phyloP scores from a whole-genome alignment of 2,797 vertebrate species.

The Decapterus maruadsi region DNA sequence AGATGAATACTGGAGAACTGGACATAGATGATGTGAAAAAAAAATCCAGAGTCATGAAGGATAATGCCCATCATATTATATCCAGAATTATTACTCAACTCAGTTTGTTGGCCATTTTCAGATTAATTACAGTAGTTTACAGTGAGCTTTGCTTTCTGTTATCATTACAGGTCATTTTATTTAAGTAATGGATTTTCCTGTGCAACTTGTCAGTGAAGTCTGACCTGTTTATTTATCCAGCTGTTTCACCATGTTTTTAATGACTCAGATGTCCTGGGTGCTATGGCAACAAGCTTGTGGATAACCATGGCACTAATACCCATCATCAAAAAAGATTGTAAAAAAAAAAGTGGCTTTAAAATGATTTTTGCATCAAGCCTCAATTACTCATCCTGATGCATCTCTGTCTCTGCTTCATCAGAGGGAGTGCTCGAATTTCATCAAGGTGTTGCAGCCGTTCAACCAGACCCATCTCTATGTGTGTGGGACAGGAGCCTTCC shows the following conservation, averaged over 20 bases:
- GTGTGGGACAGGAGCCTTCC: constrained; percentile 97
- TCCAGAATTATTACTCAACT: constrained; percentile 48
- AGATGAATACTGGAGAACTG: background rate
- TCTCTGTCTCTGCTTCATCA: constrained; percentile 73
- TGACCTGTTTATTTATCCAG: constrained; percentile 29
- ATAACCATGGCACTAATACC: background rate
- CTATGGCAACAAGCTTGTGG: background rate
- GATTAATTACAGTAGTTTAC: constrained; percentile 39
- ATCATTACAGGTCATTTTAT: constrained; percentile 26
- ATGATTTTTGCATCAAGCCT: background rate
- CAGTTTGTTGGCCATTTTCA: background rate
- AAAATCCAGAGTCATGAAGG: constrained; percentile 31
- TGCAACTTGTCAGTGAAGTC: constrained; percentile 18
- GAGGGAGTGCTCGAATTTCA: constrained; percentile 97
- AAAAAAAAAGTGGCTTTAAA: background rate
- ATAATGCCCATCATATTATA: constrained; percentile 35
- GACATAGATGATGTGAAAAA: background rate
- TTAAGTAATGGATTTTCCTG: constrained; percentile 29
- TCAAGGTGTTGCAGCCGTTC: constrained; percentile 94
- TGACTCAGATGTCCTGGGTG: background rate
- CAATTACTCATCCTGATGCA: background rate
- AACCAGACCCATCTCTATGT: constrained; percentile 97
- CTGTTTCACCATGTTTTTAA: constrained; percentile 14
- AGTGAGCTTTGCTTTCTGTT: constrained; percentile 33
- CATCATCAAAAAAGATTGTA: background rate